These are phyloP conservation scores for Andricus curvator DNA, from an alignment of 2,888 invertebrate genomes.

Conservation along the genomic window DNA sequence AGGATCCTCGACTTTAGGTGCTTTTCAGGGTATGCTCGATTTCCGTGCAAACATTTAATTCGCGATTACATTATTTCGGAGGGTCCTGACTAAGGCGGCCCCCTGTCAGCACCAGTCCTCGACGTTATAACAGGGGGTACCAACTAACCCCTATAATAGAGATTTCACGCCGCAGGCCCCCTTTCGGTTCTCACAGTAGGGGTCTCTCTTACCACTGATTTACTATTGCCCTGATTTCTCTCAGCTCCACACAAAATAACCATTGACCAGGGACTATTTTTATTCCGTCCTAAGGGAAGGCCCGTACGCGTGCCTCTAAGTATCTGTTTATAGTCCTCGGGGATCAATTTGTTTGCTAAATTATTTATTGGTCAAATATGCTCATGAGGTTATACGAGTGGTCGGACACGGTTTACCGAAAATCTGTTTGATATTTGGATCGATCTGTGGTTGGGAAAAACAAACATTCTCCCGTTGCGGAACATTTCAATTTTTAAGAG, in stretches of 20 bases:
- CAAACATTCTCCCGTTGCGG: conserved; percentile 59
- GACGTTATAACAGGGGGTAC: conserved; percentile 63
- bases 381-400: conserved; percentile 67
- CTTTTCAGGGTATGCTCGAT: conserved; percentile 22
- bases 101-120: conserved; percentile 65
- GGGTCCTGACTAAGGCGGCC: conserved; percentile 57
- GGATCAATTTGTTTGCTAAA: conserved; percentile 78
- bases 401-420: conserved; percentile 67
- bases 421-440: conserved; percentile 70
- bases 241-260: not conserved
- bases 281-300: conserved; percentile 40
- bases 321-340: conserved; percentile 78
- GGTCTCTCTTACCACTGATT: conserved; percentile 58
- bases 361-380: conserved; percentile 78
- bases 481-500: not conserved
- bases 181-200: conserved; percentile 77
- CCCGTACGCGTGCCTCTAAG: conserved; percentile 75
- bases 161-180: conserved; percentile 78
- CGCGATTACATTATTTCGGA: conserved; percentile 73
- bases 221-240: conserved; percentile 62
- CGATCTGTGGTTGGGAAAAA: conserved; percentile 72
- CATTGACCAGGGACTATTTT: conserved; percentile 39
- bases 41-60: conserved; percentile 74
- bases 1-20: conserved; percentile 26
- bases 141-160: conserved; percentile 74